Base-by-base conservation (phyloP, 2,797 vertebrate genomes). In the Myiothlypis coronata region DNA sequence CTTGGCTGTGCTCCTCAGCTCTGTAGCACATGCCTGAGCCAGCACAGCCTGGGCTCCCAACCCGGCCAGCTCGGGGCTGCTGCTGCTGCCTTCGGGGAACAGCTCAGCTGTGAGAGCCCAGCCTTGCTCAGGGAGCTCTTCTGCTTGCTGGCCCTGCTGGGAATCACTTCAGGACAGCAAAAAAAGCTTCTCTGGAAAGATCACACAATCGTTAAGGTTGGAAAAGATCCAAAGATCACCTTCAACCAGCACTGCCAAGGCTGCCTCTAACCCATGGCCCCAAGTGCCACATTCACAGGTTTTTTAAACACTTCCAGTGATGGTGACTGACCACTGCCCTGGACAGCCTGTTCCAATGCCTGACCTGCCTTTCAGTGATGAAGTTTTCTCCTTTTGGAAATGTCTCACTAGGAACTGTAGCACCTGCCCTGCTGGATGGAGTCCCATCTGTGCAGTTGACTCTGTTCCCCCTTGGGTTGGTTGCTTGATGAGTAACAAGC, bases 1-100 rank as follows among this genome's bases (percentile, higher is more conserved):
- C 19, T 96, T 96, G 94, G 93, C 90, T 22, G 3, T 63, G 77
- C 41, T 94, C 65, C 91, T 83, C 53, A 30, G 79, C 79, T 90
- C 69, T 1, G 0, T 65, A 37, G 68, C 5, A 2, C 57, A 12
- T 9, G 55, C 46, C 50, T 64, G 46, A 89, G 76, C 82, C 82
- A 91, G 15, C 75, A 35, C 44, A 67, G 52, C 68, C 76, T 65
- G 46, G 78, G 76, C 79, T 94, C 84, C 91, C 76, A 65, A 43
- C 53, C 52, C 30, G 8, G 46, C 59, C 72, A 64, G 46, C 65
- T 74, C 2, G 0, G 43, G 76, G 19, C 72, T 65, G 50, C 37
- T 90, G 50, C 37, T 90, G 75, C 39, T 88, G 75, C 74, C 74
- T 87, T 89, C 2, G 1, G 57, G 61, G 87, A 89, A 28, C 1